Conservation (phyloP, 23 tunicate species). For the Diplosoma virens region DNA sequence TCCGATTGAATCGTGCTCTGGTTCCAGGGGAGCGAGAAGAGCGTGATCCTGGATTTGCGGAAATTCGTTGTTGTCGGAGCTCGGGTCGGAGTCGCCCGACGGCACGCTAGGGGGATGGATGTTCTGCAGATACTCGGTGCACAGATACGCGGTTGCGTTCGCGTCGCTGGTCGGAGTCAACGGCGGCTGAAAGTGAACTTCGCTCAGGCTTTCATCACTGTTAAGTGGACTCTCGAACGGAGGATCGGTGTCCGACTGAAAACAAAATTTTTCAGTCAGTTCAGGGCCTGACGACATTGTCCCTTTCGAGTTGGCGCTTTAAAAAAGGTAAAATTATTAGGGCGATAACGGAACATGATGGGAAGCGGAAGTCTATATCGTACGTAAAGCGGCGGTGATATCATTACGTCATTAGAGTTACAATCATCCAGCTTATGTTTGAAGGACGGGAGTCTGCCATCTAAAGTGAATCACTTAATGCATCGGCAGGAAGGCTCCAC, state of each 20-base stretch:
- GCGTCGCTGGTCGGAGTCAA: background rate
- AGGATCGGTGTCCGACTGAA: conserved; percentile 15
- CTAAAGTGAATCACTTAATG: too few relatives aligned
- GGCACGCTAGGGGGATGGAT: conserved; percentile 64
- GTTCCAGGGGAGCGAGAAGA: conserved; percentile 30
- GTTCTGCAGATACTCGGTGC: conserved; percentile 33
- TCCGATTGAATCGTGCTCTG: conserved; percentile 42
- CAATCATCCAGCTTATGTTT: too few relatives aligned
- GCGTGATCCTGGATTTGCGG: conserved; percentile 5
- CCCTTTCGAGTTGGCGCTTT: too few relatives aligned
- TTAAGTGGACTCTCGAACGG: conserved; percentile 14
- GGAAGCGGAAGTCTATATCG: too few relatives aligned
- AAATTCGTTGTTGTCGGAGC: conserved; percentile 5
- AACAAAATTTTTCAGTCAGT: background rate
- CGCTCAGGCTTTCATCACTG: conserved; percentile 16
- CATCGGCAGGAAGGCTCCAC: too few relatives aligned
- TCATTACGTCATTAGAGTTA: too few relatives aligned
- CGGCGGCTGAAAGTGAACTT: background rate
- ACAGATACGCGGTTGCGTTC: background rate
- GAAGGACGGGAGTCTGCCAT: too few relatives aligned
- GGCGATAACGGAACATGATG: too few relatives aligned
- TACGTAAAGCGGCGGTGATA: too few relatives aligned
- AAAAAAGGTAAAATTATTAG: too few relatives aligned
- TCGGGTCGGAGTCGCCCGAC: conserved; percentile 37
- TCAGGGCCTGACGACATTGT: too few relatives aligned